Conservation (phyloP, 2,797 vertebrate species). For the Notolepis coatsorum region DNA sequence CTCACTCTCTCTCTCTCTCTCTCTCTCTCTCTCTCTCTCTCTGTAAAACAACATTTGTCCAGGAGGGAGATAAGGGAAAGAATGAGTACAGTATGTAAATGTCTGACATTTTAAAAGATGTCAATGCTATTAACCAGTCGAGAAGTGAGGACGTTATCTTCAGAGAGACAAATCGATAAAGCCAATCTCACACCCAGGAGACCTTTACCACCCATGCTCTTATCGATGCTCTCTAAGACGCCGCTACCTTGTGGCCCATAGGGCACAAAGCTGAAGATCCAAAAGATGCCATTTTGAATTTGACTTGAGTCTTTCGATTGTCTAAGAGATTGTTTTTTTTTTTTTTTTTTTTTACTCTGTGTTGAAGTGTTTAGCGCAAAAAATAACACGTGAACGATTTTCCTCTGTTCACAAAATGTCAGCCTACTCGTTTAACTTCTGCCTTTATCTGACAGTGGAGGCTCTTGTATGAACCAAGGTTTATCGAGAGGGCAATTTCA, state of each 20-base stretch:
- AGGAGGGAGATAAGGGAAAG: not conserved
- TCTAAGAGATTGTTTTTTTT: conserved; percentile 21
- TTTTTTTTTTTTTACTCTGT: not conserved
- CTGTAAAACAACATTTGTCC: not conserved
- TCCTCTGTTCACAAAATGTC: conserved; percentile 18
- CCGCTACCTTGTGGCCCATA: conserved; percentile 14
- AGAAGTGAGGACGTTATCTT: conserved; percentile 52
- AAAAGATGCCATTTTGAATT: conserved; percentile 16
- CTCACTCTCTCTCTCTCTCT: too few species aligned
- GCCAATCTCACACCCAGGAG: conserved; percentile 54
- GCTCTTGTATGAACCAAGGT: not conserved
- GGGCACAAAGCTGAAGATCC: conserved; percentile 22
- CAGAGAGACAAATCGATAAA: conserved; percentile 60
- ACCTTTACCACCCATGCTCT: conserved; percentile 43
- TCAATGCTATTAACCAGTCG: conserved; percentile 18
- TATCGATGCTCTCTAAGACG: conserved; percentile 58
- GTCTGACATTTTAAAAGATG: conserved; percentile 34
- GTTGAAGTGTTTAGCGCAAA: not conserved
- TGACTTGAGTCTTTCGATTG: conserved; percentile 20
- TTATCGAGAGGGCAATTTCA: conserved; percentile 26
- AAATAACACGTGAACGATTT: conserved; percentile 16
- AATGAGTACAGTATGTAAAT: conserved; percentile 19
- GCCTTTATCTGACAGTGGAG: conserved; percentile 3
- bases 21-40: too few species aligned
- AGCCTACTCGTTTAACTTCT: conserved; percentile 19